Base-by-base conservation (phyloP, 1,140 invertebrate species). In the Nebria ingens region DNA sequence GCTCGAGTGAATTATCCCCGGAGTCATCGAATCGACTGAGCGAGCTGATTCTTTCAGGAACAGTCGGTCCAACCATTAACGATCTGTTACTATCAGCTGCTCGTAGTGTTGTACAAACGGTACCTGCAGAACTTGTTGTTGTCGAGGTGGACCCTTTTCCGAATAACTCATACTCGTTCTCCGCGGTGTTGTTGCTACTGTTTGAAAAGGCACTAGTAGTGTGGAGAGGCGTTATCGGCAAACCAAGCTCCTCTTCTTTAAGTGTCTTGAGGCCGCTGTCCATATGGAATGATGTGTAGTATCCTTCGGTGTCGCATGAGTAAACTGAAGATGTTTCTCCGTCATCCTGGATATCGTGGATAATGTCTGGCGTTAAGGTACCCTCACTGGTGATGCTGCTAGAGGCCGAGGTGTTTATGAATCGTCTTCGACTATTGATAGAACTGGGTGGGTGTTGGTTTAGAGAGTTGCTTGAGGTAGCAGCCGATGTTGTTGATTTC, bases 261-360 rank as follows among this genome's bases (percentile, higher is more conserved):
- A 88, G 70, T 0, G 86, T 89, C 68, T 92, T 91, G 42, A 97
- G 70, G 1, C 93, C 94, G 54, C 91, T 94, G 70, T 97, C 94
- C 76, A 93, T 85, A 68, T 97, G 92, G 75, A 97, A 97, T 11
- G 92, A 96, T 0, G 94, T 97, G 70, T 96, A 97, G 70, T 97
- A 97, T 11, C 94, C 93, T 71, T 97, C 94, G 12, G 93, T 94
- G 68, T 97, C 94, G 64, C 93, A 92, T 2, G 92, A 95, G 71
- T 94, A 96, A 45, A 92, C 89, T 0, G 92, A 95, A 64, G 88
- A 91, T 2, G 87, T 92, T 71, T 94, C 92, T 34, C 88, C 85
- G 65, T 95, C 91, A 68, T 91, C 87, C 25, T 77, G 76, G 9
- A 86, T 76, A 55, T 84, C 81, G 51, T 79, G 76, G 56, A 85